These are phyloP conservation scores for Argyresthia albistria DNA, from an alignment of 2,888 invertebrate species.

Conservation along the genomic window DNA sequence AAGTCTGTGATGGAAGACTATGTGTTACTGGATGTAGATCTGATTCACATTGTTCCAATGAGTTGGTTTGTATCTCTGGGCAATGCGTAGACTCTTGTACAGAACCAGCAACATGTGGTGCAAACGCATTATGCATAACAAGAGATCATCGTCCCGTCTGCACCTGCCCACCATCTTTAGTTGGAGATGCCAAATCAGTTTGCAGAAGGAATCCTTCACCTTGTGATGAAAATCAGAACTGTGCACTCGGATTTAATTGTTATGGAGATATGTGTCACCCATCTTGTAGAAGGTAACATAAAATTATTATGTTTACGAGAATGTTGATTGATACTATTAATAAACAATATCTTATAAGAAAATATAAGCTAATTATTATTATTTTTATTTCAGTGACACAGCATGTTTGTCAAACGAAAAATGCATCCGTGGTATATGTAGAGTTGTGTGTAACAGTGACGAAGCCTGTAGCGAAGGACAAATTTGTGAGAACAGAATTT, in stretches of 20 bases:
- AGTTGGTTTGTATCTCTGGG: constrained; percentile 82
- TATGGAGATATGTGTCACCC: constrained; percentile 84
- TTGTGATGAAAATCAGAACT: constrained; percentile 78
- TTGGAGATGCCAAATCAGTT: constrained; percentile 81
- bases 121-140: constrained; percentile 83
- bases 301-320: not conserved
- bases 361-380: no score
- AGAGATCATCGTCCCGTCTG: constrained; percentile 82
- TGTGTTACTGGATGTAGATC: constrained; percentile 88
- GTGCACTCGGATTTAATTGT: constrained; percentile 80
- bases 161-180: constrained; percentile 78
- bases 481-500: constrained; percentile 90
- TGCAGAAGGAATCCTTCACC: constrained; percentile 79
- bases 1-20: constrained; percentile 86
- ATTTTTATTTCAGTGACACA: constrained; percentile 73
- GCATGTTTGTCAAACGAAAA: constrained; percentile 89
- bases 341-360: no score
- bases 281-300: constrained; percentile 78
- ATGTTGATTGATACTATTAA: no score
- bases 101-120: constrained; percentile 85
- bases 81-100: constrained; percentile 85
- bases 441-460: constrained; percentile 89
- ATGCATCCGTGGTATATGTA: constrained; percentile 87
- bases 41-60: constrained; percentile 81
- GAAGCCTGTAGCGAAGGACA: constrained; percentile 84